Evolutionary conservation across 2,888 invertebrate species (phyloP), one percentile per base, ranked within the genome.

Genomic region (Diaprepes abbreviatus): DNA sequence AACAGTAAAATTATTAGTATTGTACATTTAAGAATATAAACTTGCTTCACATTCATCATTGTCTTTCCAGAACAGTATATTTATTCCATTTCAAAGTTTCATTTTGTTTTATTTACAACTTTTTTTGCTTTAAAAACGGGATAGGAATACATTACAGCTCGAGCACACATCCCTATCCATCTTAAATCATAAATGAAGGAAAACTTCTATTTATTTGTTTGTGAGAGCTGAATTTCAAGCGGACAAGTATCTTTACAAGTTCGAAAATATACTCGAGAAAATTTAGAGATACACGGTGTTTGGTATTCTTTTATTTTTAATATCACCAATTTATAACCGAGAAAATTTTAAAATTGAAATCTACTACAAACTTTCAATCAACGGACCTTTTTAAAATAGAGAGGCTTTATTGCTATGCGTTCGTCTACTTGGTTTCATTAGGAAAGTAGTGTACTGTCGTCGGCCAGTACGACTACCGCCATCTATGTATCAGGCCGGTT

Each of bases 61-160:
- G 12, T 36, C 36, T 14, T 14, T 3, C 2, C n/a, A 1, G n/a
- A 36, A 36, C 3, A 14, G 14, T 6, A 12, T 17, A 17, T 40
- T 10, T 40, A 16, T 16, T 40, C 9, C 16, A 40, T 40, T 40
- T 40, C 16, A 17, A 14, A 40, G 7, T 40, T 17, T 40, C 4
- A 7, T 10, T 45, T 38, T 14, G 14, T 38, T 16, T 45, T 45
- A 24, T 45, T 24, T 21, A 24, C n/a, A 19, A 21, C 12, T 45
- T 45, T 45, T 24, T 45, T n/a, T 38, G 43, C 21, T 21, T 12
- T 45, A 24, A 45, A 45, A 17, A n/a, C 24, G 12, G 24, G 45
- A 45, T 19, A n/a, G 12, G 24, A 21, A 24, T 45, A 45, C 45
- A 45, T 45, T 45, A 45, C n/a, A 24, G 12, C 24, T 45, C 19